phyloP scores from a whole-genome alignment of 2,797 vertebrate genomes.

The Tokudaia muenninki region DNA sequence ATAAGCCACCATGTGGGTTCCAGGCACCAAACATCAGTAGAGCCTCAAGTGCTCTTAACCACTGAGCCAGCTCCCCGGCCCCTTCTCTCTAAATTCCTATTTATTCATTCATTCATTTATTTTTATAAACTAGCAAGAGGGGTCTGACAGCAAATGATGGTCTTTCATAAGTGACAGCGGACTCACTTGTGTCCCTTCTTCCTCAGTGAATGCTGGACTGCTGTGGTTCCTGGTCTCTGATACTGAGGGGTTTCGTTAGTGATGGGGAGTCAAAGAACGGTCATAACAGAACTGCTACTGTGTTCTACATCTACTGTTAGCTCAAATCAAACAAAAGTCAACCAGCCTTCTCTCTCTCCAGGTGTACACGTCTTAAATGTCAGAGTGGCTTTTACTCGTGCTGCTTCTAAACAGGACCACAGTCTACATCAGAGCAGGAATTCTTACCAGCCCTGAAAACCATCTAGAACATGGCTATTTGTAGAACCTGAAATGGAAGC shows the following conservation, averaged over 20 bases:
- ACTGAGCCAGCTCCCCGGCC: neutral
- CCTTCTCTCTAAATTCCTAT: neutral
- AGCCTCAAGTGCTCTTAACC: neutral
- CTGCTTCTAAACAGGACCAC: neutral
- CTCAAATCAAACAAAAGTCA: slow-evolving; percentile 38
- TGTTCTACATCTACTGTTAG: slow-evolving; percentile 42
- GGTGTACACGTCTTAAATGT: neutral
- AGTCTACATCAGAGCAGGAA: neutral
- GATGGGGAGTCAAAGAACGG: neutral
- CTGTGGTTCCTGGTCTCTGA: slow-evolving; percentile 44
- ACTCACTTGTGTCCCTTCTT: slow-evolving; percentile 21
- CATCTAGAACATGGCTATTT: neutral
- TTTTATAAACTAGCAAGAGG: neutral
- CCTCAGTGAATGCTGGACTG: neutral
- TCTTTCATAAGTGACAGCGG: slow-evolving; percentile 50
- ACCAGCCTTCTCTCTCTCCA: neutral
- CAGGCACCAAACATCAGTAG: neutral
- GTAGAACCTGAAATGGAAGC: neutral
- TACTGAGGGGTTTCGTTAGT: neutral
- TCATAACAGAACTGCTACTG: neutral
- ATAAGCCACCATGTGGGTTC: neutral
- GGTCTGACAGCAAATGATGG: slow-evolving; percentile 20
- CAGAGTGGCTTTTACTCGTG: neutral
- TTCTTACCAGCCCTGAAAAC: slow-evolving; percentile 32
- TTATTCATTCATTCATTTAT: too few species aligned